Conservation (phyloP, 1,140 invertebrate species). For the Drosophila nebulosa region DNA sequence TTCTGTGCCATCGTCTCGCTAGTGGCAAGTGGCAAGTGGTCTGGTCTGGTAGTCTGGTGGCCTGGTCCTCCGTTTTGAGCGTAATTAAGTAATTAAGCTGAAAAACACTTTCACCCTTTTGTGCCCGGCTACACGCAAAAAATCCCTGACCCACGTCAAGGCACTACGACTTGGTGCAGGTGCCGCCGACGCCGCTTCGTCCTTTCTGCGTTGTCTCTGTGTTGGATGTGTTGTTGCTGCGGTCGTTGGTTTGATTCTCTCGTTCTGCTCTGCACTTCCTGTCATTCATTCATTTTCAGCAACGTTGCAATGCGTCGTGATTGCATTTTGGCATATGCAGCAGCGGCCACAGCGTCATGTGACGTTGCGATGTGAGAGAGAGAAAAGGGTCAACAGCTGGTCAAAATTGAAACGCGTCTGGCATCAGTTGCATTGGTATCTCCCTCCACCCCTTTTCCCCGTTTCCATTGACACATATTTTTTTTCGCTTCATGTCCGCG, state of each 20-base stretch:
- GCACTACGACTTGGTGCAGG: slow-evolving; percentile 39
- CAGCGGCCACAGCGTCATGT: no score
- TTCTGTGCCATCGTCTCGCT: not conserved
- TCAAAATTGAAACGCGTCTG: slow-evolving; percentile 34
- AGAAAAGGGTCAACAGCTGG: slow-evolving; percentile 13
- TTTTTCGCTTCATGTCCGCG: no score
- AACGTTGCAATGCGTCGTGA: slow-evolving; percentile 45
- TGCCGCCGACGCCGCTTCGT: slow-evolving; percentile 20
- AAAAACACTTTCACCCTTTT: slow-evolving; percentile 61
- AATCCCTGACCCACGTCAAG: slow-evolving; percentile 68
- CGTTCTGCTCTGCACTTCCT: slow-evolving; percentile 47
- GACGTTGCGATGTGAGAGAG: no score
- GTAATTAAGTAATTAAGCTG: slow-evolving; percentile 73
- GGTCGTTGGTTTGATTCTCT: slow-evolving; percentile 1
- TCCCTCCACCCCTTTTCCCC: slow-evolving; percentile 7
- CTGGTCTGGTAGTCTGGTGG: not conserved
- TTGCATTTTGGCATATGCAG: slow-evolving; percentile 52
- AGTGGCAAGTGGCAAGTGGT: slow-evolving; percentile 8
- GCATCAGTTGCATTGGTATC: no score
- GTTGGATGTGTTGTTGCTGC: slow-evolving; percentile 5
- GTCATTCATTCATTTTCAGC: slow-evolving; percentile 57
- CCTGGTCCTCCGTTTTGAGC: not conserved
- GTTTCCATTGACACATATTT: slow-evolving; percentile 69
- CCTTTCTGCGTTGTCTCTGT: not conserved
- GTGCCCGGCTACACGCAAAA: not conserved